Conservation (phyloP, 2,797 vertebrate species). For the Perodicticus potto region DNA sequence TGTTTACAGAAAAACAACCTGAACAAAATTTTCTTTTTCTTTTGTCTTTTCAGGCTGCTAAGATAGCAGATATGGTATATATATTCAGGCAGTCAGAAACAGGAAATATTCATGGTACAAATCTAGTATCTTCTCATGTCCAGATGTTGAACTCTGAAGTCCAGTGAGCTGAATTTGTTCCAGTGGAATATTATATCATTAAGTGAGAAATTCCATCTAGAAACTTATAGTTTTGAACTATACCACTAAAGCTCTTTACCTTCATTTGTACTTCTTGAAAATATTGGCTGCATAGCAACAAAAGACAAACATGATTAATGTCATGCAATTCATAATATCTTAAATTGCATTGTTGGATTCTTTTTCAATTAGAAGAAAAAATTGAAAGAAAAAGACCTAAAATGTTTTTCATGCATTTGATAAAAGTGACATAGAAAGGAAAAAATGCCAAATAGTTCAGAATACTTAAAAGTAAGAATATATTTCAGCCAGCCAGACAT, state of each 20-base stretch:
- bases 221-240: slow-evolving; percentile 40
- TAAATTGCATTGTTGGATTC: slow-evolving; percentile 60
- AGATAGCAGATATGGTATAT: not conserved
- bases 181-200: not conserved
- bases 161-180: slow-evolving; percentile 23
- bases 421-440: slow-evolving; percentile 28
- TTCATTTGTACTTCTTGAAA: slow-evolving; percentile 79
- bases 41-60: not conserved
- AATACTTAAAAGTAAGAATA: slow-evolving; percentile 48
- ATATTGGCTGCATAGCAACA: slow-evolving; percentile 36
- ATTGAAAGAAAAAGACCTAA: slow-evolving; percentile 38
- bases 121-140: slow-evolving; percentile 18
- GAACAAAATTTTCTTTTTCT: not conserved
- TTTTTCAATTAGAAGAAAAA: slow-evolving; percentile 59
- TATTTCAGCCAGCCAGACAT: slow-evolving; percentile 35
- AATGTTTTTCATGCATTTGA: slow-evolving; percentile 66
- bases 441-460: slow-evolving; percentile 40
- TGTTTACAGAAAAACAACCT: slow-evolving; percentile 65
- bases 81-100: not conserved
- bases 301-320: slow-evolving; percentile 62
- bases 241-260: slow-evolving; percentile 32
- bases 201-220: slow-evolving; percentile 28
- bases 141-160: slow-evolving; percentile 16
- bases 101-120: not conserved
- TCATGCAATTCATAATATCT: slow-evolving; percentile 70